Evolutionary conservation across 2,888 invertebrate species (phyloP), one percentile per base, ranked within the genome.

Genomic region (Lasioglossum leucozonium): DNA sequence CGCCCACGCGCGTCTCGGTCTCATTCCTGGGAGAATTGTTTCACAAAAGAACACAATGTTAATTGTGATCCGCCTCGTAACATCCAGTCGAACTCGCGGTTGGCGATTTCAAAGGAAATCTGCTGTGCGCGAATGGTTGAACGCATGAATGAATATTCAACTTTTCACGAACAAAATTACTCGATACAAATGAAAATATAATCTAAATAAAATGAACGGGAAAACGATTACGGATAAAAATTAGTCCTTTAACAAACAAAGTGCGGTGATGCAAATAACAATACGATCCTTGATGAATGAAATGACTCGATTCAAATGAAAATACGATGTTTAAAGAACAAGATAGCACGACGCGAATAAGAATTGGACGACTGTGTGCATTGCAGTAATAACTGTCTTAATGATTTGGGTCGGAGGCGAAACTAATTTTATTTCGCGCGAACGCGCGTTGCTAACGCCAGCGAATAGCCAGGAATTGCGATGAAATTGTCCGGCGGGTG

Each of bases 401-500:
- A 3, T 10, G n/a, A n/a, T 51, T 51, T 10, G 10, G n/a, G 1
- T 51, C n/a, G 51, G 3, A n/a, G 22, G 34, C 18, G 16, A 18
- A 65, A 65, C n/a, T 51, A 51, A 11, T 58, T 47, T 75, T 75
- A n/a, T 37, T 6, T 42, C 13, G 30, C 40, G 34, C 16, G 30
- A 42, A 40, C 62, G 65, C 40, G 44, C 16, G n/a, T 2, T 3
- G 42, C 40, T 42, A 71, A 42, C 22, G 69, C 11, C 8, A 42
- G 34, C 71, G 65, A n/a, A 22, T 30, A 30, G 40, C n/a, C 18
- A 10, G 71, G 62, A 78, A 75, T 83, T 44, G 67, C 58, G 71
- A 34, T 75, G 72, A 79, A 85, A 85, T 84, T 76, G 76, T 58
- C 34, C 47, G 58, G 47, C 40, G 58, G 47, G 26, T 84, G 51